Evolutionary conservation across 2,888 invertebrate species (phyloP).

Genomic region (Steinernema carpocapsae): DNA sequence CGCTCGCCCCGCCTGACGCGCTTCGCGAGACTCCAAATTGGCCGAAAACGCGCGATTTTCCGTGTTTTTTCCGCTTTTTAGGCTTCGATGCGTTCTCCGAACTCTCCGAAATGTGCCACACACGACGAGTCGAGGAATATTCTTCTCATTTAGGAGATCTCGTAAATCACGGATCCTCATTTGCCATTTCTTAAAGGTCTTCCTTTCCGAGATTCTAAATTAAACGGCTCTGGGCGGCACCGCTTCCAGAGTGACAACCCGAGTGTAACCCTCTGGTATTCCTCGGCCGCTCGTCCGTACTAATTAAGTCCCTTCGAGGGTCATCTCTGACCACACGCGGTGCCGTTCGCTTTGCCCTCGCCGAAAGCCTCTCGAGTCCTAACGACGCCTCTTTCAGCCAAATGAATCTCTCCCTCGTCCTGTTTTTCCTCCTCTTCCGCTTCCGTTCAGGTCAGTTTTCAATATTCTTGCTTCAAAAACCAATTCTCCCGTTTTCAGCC

Average conservation of each 20-base stretch:
- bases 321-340: constrained; percentile 9
- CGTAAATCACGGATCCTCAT: background rate
- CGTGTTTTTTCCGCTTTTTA: background rate
- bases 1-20: background rate
- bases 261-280: background rate
- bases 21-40: background rate
- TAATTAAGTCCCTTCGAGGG: constrained; percentile 20
- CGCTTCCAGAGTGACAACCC: background rate
- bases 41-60: background rate
- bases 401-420: background rate
- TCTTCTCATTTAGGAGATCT: background rate
- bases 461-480: background rate
- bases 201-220: no score
- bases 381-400: background rate
- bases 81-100: background rate
- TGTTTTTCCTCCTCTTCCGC: background rate
- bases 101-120: background rate
- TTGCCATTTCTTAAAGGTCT: background rate
- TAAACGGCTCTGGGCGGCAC: no score
- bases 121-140: background rate
- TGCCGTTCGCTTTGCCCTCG: background rate
- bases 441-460: background rate
- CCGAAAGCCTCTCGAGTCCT: background rate
- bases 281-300: constrained; percentile 10
- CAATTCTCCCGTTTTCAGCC: constrained; percentile 42